Percentiles rank a stretch among this genome's conserved stretches.
Evolutionary conservation across 2,113 vertebrate genomes (phyloP).

Genomic region (Psittacula cyanocephala): DNA sequence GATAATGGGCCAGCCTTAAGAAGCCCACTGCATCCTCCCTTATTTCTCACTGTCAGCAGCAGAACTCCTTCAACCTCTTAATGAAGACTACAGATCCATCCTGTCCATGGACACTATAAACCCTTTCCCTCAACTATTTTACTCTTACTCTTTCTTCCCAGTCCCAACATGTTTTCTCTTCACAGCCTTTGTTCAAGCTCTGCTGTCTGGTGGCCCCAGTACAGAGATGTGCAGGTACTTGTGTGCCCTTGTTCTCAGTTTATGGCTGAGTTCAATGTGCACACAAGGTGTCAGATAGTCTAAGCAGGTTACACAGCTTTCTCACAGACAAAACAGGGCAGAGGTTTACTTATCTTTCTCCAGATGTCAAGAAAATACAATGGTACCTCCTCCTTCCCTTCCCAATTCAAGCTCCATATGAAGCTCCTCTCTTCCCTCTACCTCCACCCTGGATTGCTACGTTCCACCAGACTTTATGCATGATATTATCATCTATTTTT

Average conservation of each 20-base stretch:
- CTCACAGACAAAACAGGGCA: neutral
- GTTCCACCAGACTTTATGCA: neutral
- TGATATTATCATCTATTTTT: neutral
- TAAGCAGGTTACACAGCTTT: neutral
- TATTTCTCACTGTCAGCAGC: neutral
- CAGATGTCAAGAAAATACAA: neutral
- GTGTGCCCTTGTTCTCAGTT: neutral
- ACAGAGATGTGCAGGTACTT: neutral
- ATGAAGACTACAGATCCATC: rapidly evolving
- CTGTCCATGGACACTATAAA: neutral
- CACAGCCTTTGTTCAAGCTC: neutral
- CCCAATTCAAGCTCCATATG: neutral
- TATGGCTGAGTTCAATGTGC: neutral
- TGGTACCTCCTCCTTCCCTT: neutral
- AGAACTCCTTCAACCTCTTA: neutral
- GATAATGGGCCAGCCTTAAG: neutral
- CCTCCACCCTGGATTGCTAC: neutral
- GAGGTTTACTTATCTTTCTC: neutral
- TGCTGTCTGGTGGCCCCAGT: neutral
- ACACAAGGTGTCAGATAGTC: neutral
- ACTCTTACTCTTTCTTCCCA: neutral
- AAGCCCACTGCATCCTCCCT: neutral
- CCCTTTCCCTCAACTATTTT: neutral
- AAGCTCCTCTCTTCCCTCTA: neutral
- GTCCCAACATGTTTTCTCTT: neutral